A percentile compares a stretch with the other conserved stretches of the same genome.
phyloP scores from a whole-genome alignment of 2,797 vertebrate species.

The Spea hammondii region DNA sequence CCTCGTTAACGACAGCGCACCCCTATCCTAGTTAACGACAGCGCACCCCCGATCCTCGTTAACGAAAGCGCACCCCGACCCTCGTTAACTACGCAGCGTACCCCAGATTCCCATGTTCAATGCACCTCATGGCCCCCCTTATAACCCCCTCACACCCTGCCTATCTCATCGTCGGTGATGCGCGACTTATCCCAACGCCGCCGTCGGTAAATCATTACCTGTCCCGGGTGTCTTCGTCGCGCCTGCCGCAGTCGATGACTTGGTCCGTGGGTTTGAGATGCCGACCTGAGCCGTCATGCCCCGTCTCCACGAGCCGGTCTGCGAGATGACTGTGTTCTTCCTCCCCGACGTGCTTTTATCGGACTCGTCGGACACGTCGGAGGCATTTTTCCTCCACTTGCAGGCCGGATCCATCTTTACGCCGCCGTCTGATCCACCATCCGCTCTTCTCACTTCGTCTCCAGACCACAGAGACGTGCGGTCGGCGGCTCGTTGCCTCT shows the following conservation, averaged over 20 bases:
- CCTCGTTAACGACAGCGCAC: no score
- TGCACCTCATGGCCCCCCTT: no score
- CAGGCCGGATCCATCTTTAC: constrained; percentile 83
- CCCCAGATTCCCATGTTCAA: no score
- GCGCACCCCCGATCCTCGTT: no score
- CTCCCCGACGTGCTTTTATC: constrained; percentile 87
- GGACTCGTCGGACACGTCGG: constrained; percentile 90
- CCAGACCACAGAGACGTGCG: constrained; percentile 78
- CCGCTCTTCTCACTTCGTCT: constrained; percentile 86
- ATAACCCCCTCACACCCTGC: no score
- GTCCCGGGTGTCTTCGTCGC: constrained; percentile 81
- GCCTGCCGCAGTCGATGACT: constrained; percentile 69
- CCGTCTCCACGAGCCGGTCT: constrained; percentile 92
- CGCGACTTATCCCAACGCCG: no score
- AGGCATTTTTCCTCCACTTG: constrained; percentile 88
- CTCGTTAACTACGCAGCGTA: no score
- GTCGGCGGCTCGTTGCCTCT: constrained; percentile 84
- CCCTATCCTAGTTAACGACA: no score
- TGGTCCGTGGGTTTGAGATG: constrained; percentile 87
- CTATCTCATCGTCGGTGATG: no score
- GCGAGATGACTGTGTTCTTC: constrained; percentile 81
- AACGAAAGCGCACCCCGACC: no score
- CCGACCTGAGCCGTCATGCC: constrained; percentile 95
- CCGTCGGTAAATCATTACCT: constrained; percentile 67
- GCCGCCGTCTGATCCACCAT: constrained; percentile 83